Evolutionary conservation across 1,140 invertebrate species (phyloP), one percentile per base, ranked within the genome.

Genomic region (Atta texana): DNA sequence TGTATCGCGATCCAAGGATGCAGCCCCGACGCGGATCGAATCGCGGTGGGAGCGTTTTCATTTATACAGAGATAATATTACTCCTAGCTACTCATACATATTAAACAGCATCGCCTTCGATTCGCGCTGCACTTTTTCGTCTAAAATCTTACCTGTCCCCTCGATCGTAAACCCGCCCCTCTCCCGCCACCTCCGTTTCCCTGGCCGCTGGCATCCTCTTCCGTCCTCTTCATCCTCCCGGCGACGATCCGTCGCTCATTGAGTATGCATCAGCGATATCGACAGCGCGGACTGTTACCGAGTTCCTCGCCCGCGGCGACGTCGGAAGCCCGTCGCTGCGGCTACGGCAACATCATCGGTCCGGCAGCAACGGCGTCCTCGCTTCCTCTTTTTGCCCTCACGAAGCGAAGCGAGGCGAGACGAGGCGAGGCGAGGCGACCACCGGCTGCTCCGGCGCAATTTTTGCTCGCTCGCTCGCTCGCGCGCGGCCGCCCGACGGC

Each of bases 261-360:
- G 85, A 90, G 90, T 93, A 93, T 93, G 91, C 93, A 93, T 92
- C 92, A 88, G 88, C 91, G 88, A 89, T 93, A 93, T 94, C 93
- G 93, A 93, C 93, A 89, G 87, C 88, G 81, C 81, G 77, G 74
- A 74, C 85, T 81, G 87, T 86, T 87, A 87, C 86, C 85, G 71
- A 87, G 78, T 86, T 87, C 89, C 91, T 89, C 87, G 92, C 92
- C 91, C 53, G 66, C 63, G 74, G 89, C 86, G 44, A 91, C 85
- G 87, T 89, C 92, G 89, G 86, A 89, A 93, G 91, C 90, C 77
- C 87, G 89, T 87, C 34, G 75, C 88, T 87, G 31, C 31, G 68
- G 86, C 57, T 87, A 74, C 76, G 53, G 69, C 80, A 64, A 89
- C 69, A 85, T 88, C 82, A 89, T 85, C 87, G 80, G 39, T n/a